A percentile compares a stretch with the other conserved stretches of the same genome.
These are phyloP conservation scores for Sporophila hypoxantha DNA, from an alignment of 2,113 vertebrate species.

Conservation along the genomic window DNA sequence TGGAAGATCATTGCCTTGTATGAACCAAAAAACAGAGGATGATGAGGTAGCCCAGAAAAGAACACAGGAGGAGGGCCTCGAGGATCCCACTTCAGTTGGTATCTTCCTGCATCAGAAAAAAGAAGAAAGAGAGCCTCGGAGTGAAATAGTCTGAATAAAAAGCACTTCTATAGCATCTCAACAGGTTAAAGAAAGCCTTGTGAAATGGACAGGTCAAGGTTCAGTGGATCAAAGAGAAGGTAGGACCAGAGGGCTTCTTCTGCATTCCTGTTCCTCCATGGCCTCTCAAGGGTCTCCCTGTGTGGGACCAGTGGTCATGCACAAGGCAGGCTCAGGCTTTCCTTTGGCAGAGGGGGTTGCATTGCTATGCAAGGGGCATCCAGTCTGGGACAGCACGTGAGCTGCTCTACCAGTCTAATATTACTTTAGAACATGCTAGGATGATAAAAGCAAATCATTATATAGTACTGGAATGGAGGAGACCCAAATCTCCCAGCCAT, in stretches of 20 bases:
- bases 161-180: neutral
- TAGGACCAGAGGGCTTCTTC: neutral
- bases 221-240: neutral
- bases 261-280: neutral
- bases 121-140: neutral
- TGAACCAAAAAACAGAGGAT: neutral
- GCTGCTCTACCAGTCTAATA: neutral
- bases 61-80: neutral
- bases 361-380: neutral
- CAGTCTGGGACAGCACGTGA: rapidly evolving
- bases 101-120: neutral
- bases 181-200: neutral
- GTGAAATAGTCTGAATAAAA: neutral
- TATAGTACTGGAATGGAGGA: neutral
- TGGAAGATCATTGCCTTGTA: neutral
- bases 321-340: neutral
- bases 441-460: neutral
- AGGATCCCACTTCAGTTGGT: neutral
- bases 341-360: neutral
- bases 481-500: neutral
- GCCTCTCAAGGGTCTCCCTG: neutral
- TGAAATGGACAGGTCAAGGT: neutral
- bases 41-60: neutral
- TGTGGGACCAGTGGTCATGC: neutral
- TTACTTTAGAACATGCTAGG: neutral